Evolutionary conservation across 2,797 vertebrate species (phyloP).

Genomic region (Denticeps clupeoides): DNA sequence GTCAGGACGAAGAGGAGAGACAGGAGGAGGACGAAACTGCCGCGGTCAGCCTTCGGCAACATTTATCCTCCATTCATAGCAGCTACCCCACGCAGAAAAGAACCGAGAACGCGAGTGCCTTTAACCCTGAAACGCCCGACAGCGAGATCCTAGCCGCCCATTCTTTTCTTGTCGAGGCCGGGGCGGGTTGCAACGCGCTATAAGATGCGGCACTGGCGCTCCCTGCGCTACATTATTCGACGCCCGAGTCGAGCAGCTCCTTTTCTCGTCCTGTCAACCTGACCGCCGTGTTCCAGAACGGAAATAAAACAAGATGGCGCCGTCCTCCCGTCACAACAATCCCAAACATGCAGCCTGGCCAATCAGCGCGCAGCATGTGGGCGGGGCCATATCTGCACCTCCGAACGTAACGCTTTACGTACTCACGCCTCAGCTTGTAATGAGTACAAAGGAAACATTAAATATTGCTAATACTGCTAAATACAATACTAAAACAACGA

Average conservation of each 20-base stretch:
- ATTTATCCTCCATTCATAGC: conserved; percentile 99
- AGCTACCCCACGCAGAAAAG: conserved; percentile 59
- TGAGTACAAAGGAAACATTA: too few relatives aligned
- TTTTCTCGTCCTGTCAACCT: conserved; percentile 12
- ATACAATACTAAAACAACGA: too few relatives aligned
- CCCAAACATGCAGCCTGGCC: conserved; percentile 44
- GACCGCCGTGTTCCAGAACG: conserved; percentile 28
- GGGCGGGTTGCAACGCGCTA: neutral
- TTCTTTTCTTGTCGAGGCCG: neutral
- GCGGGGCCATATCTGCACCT: conserved; percentile 19
- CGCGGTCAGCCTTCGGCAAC: conserved; percentile 91
- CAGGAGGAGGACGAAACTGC: conserved; percentile 77
- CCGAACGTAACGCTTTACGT: conserved; percentile 11
- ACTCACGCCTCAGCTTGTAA: too few relatives aligned
- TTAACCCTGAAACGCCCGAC: neutral
- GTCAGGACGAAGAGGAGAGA: conserved; percentile 82
- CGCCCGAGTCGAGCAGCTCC: neutral
- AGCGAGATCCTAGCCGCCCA: neutral
- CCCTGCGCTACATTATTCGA: neutral
- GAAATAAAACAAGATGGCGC: conserved; percentile 64
- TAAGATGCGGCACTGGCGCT: neutral
- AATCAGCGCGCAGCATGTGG: conserved; percentile 39
- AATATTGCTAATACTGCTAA: too few relatives aligned
- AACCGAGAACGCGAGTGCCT: conserved; percentile 15
- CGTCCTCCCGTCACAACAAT: conserved; percentile 62